phyloP scores from a whole-genome alignment of 2,888 invertebrate genomes.

The Schizaphis graminum region DNA sequence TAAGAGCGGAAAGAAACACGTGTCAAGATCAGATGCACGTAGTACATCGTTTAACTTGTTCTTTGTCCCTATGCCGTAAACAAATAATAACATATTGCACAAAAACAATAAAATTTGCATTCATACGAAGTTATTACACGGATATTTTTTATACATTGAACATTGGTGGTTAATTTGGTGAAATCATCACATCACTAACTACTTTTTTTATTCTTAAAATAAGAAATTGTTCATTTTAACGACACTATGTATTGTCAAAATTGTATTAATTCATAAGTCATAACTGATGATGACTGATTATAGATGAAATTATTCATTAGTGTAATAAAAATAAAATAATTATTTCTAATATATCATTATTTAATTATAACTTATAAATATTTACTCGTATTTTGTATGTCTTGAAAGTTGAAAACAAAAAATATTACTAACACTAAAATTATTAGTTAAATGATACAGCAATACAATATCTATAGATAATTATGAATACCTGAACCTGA shows the following conservation, averaged over 20 bases:
- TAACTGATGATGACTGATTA: neutral
- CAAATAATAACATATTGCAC: neutral
- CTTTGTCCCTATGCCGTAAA: neutral
- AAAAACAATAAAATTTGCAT: neutral
- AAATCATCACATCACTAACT: neutral
- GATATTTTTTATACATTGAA: neutral
- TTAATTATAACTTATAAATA: neutral
- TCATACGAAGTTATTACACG: neutral
- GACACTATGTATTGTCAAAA: neutral
- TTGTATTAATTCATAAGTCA: neutral
- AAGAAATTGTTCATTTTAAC: neutral
- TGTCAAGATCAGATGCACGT: neutral
- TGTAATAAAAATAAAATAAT: neutral
- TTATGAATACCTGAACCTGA: neutral
- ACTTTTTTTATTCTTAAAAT: neutral
- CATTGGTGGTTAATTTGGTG: neutral
- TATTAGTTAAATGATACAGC: neutral
- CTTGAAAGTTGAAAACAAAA: neutral
- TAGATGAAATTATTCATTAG: neutral
- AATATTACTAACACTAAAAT: no score
- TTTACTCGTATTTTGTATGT: neutral
- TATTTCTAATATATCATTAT: neutral
- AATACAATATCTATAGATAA: neutral
- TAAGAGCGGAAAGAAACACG: neutral
- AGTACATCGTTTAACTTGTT: neutral